These are phyloP conservation scores for Chydorus sphaericus DNA, from an alignment of 2,888 invertebrate species.

Conservation along the genomic window DNA sequence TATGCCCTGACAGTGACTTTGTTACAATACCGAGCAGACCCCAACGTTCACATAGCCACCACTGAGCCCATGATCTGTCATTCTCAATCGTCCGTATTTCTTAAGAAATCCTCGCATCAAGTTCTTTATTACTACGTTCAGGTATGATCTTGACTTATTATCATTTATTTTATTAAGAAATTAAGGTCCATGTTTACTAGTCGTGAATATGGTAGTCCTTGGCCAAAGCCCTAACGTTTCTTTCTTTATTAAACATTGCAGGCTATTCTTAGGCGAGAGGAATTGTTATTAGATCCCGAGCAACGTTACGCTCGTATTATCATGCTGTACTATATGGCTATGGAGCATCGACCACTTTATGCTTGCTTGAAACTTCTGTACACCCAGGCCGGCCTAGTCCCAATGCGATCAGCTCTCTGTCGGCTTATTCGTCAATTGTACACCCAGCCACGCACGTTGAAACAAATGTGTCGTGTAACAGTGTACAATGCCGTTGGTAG, in stretches of 20 bases:
- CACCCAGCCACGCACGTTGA: constrained; percentile 50
- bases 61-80: constrained; percentile 36
- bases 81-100: constrained; percentile 35
- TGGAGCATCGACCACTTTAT: constrained; percentile 51
- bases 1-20: constrained; percentile 52
- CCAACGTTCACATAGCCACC: constrained; percentile 34
- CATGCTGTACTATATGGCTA: constrained; percentile 42
- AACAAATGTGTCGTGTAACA: constrained; percentile 51
- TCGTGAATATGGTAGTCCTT: too few species aligned
- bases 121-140: constrained; percentile 51
- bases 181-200: too few species aligned
- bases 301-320: constrained; percentile 49
- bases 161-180: too few species aligned
- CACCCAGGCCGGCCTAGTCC: constrained; percentile 45
- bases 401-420: constrained; percentile 40
- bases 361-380: constrained; percentile 46
- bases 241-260: background rate
- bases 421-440: constrained; percentile 45
- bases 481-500: constrained; percentile 50
- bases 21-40: constrained; percentile 58
- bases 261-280: constrained; percentile 44
- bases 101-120: constrained; percentile 41
- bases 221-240: background rate
- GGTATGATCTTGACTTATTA: constrained; percentile 15
- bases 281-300: constrained; percentile 38